Percentiles rank a stretch among this genome's conserved stretches.
Conservation (phyloP, 2,888 invertebrate genomes). For the Parnassius mnemosyne region DNA sequence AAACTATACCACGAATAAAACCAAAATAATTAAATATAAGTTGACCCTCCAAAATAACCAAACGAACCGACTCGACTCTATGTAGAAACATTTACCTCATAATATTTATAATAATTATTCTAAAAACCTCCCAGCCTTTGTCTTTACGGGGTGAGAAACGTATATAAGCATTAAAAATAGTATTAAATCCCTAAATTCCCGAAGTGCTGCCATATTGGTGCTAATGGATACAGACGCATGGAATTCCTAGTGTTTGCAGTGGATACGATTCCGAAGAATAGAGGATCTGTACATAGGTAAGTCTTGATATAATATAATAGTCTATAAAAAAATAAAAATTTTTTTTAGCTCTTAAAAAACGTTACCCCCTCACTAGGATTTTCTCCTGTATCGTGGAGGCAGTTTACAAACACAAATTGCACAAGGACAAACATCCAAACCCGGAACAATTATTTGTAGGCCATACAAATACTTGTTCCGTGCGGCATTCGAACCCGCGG, state of each 20-base stretch:
- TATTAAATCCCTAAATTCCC: background rate
- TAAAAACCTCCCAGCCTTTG: no score
- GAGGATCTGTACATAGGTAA: slow-evolving; percentile 5
- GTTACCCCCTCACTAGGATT: no score
- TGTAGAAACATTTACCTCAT: background rate
- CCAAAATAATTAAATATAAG: slow-evolving; percentile 9
- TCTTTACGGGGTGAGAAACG: background rate
- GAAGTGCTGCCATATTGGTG: slow-evolving; percentile 10
- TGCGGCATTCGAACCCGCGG: no score
- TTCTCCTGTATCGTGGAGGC: no score
- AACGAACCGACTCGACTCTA: slow-evolving; percentile 4
- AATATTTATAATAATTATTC: background rate
- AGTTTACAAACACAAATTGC: no score
- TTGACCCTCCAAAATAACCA: background rate
- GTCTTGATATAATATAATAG: background rate
- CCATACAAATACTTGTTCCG: no score
- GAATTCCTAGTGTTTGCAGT: slow-evolving; percentile 1
- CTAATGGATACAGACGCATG: slow-evolving; percentile 11
- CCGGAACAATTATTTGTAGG: no score
- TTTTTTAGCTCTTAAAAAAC: no score
- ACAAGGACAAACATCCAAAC: no score
- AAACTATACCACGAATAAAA: slow-evolving; percentile 7
- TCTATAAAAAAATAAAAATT: no score
- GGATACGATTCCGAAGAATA: slow-evolving; percentile 1
- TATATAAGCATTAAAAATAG: background rate